These are phyloP conservation scores for Odontesthes bonariensis DNA, from an alignment of 2,113 vertebrate genomes.

Conservation along the genomic window DNA sequence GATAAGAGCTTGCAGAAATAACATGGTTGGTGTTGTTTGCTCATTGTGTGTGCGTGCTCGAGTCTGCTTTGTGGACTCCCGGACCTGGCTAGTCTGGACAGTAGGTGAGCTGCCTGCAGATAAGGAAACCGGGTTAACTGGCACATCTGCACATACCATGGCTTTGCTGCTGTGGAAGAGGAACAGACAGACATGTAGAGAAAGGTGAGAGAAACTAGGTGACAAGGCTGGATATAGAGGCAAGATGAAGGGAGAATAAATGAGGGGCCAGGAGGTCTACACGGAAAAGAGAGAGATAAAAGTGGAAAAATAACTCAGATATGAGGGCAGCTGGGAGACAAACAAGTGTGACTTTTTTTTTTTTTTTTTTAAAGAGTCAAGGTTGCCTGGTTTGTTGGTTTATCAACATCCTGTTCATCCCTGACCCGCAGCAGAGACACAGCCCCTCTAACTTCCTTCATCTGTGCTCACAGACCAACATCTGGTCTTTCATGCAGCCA, in stretches of 20 bases:
- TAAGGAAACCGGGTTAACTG: constrained; percentile 54
- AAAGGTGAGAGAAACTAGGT: constrained; percentile 31
- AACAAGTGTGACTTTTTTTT: not conserved
- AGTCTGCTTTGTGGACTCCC: not conserved
- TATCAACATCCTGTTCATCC: constrained; percentile 71
- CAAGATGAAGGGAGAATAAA: constrained; percentile 10
- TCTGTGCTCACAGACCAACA: constrained; percentile 54
- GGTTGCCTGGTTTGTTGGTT: constrained; percentile 56
- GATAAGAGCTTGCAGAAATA: constrained; percentile 14
- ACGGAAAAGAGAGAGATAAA: not conserved
- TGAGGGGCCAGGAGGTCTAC: not conserved
- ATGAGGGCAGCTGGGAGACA: not conserved
- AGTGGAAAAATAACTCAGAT: rapidly evolving
- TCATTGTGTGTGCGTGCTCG: not conserved
- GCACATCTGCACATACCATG: constrained; percentile 58
- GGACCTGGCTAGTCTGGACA: constrained; percentile 1
- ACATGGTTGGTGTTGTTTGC: not conserved
- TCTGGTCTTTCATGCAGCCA: constrained; percentile 56
- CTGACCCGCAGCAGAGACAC: constrained; percentile 45
- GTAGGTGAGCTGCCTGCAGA: constrained; percentile 40
- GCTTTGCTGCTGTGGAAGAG: constrained; percentile 4
- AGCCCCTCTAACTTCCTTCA: constrained; percentile 54
- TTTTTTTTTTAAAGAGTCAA: not conserved
- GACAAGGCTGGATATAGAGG: not conserved
- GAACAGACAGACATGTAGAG: constrained; percentile 1